These are phyloP conservation scores for Thunnus maccoyii DNA, from an alignment of 2,113 vertebrate species.

Conservation along the genomic window DNA sequence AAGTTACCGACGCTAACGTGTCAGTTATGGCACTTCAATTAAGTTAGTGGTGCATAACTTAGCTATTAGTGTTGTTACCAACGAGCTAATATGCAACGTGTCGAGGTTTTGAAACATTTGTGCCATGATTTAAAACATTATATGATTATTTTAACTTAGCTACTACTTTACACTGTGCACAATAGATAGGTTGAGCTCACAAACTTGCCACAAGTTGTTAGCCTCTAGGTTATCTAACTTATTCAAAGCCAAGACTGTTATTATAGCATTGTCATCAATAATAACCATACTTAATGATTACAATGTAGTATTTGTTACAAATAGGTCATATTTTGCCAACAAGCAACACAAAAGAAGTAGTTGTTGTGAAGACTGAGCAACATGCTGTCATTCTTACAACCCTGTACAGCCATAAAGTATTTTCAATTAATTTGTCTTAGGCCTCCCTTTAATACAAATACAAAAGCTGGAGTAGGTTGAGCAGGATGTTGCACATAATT, in stretches of 20 bases:
- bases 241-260: not conserved
- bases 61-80: slow-evolving; percentile 10
- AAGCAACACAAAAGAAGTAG: not conserved
- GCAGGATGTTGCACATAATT: not conserved
- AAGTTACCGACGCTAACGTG: slow-evolving; percentile 52
- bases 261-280: not conserved
- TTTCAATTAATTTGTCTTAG: not conserved
- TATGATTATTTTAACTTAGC: too few relatives aligned
- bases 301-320: not conserved
- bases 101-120: not conserved
- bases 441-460: not conserved
- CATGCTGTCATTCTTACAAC: not conserved
- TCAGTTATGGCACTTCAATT: slow-evolving; percentile 26
- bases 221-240: not conserved
- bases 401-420: not conserved
- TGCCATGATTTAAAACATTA: not conserved
- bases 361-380: too few relatives aligned
- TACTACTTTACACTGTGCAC: not conserved
- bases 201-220: not conserved
- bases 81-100: slow-evolving; percentile 32
- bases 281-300: not conserved
- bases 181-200: not conserved
- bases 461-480: not conserved
- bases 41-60: not conserved
- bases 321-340: not conserved